These are phyloP conservation scores for Acromyrmex heyeri DNA, from an alignment of 1,140 invertebrate genomes.

Conservation along the genomic window DNA sequence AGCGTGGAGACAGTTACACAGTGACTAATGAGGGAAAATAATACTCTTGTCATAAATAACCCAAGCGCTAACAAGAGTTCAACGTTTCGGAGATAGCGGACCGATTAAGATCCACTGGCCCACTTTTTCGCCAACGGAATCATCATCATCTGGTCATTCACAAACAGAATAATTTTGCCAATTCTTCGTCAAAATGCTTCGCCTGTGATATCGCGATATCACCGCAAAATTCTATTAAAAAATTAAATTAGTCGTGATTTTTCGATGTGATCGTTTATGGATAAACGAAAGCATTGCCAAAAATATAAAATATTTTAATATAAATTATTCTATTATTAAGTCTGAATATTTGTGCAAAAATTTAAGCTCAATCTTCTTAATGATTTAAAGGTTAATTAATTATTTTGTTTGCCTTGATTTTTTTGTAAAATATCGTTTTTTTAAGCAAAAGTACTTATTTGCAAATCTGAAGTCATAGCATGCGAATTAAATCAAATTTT, in stretches of 20 bases:
- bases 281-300: no score
- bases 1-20: constrained; percentile 40
- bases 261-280: background rate
- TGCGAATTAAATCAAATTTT: no score
- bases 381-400: no score
- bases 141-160: background rate
- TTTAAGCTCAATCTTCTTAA: no score
- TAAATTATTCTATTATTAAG: no score
- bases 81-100: constrained; percentile 25
- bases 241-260: constrained; percentile 3
- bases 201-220: background rate
- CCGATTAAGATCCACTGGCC: constrained; percentile 30
- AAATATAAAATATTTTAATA: no score
- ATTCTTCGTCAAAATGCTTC: background rate
- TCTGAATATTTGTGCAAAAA: no score
- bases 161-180: background rate
- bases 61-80: constrained; percentile 15
- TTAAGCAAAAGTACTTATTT: no score
- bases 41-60: constrained; percentile 39
- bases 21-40: constrained; percentile 54
- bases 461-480: no score
- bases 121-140: background rate
- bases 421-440: no score
- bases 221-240: background rate
- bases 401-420: no score